phyloP scores from a whole-genome alignment of 2,113 vertebrate genomes.

The Okapia johnstoni region DNA sequence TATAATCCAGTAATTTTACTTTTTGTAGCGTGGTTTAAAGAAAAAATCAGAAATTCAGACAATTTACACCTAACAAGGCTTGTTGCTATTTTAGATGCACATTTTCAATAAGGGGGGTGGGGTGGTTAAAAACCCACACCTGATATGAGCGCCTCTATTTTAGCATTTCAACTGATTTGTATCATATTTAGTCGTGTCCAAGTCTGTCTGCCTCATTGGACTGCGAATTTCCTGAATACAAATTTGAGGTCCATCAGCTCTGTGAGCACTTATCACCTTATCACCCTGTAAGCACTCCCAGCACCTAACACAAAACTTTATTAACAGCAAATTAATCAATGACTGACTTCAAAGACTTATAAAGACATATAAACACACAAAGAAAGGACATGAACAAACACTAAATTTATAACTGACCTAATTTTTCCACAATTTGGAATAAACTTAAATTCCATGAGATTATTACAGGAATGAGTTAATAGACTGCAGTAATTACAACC shows the following conservation, averaged over 20 bases:
- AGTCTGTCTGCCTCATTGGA: not conserved
- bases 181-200: not conserved
- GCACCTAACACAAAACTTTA: not conserved
- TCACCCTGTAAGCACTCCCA: not conserved
- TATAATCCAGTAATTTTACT: not conserved
- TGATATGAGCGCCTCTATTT: not conserved
- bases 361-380: not conserved
- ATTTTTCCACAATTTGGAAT: conserved; percentile 3
- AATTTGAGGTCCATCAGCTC: not conserved
- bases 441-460: conserved; percentile 12
- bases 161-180: not conserved
- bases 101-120: not conserved
- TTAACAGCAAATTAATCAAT: not conserved
- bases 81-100: not conserved
- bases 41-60: conserved; percentile 1
- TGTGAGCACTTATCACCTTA: not conserved
- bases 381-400: not conserved
- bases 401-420: not conserved
- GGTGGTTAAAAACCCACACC: not conserved
- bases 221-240: not conserved
- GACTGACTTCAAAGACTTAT: not conserved
- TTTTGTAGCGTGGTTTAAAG: not conserved
- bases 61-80: not conserved
- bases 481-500: not conserved
- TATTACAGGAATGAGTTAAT: not conserved